Evolutionary conservation across 2,888 invertebrate species (phyloP), one percentile per base, ranked within the genome.

Genomic region (Drosophila seclusa): DNA sequence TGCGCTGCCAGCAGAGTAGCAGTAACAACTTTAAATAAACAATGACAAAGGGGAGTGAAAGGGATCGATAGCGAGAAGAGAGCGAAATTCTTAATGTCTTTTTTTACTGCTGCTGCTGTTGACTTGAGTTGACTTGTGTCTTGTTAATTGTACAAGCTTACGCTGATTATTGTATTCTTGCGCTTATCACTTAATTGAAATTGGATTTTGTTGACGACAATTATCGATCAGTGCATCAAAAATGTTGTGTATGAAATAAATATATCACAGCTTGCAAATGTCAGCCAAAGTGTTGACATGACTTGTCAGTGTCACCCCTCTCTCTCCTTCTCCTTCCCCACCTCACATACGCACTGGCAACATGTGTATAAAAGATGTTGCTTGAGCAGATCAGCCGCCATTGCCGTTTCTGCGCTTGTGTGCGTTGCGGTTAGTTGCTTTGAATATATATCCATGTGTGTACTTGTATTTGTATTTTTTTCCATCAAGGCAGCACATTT

Each of bases 321-420:
- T 11, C 27, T 11, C 42, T 27, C 52, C 11, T 16, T 10, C 13
- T 34, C 31, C 29, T 16, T 18, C 38, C 10, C 18, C 6, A 16
- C 11, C 6, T 27, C 45, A 60, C 32, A 62, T 36, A 55, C 34
- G 24, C 21, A 38, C n/a, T 40, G 21, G 40, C 59, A 67, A 82
- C 80, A 80, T 82, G 67, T 82, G 80, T 69, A 67, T 79, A 31
- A 82, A 80, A 80, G 72, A 80, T 80, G 80, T 78, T 79, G 34
- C 60, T 65, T 66, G 31, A 78, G 67, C 73, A 36, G 45, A 60
- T 63, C 52, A 57, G 80, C 42, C 80, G 77, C 80, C 77, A 80
- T 80, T 75, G 59, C 75, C 61, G 59, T 59, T 74, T 61, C 31
- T 32, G 24, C 34, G 48, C 49, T 18, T 57, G 31, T 48, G 11